A percentile compares a stretch with the other conserved stretches of the same genome.
phyloP scores from a whole-genome alignment of 2,797 vertebrate genomes.

The Anguilla obscura region DNA sequence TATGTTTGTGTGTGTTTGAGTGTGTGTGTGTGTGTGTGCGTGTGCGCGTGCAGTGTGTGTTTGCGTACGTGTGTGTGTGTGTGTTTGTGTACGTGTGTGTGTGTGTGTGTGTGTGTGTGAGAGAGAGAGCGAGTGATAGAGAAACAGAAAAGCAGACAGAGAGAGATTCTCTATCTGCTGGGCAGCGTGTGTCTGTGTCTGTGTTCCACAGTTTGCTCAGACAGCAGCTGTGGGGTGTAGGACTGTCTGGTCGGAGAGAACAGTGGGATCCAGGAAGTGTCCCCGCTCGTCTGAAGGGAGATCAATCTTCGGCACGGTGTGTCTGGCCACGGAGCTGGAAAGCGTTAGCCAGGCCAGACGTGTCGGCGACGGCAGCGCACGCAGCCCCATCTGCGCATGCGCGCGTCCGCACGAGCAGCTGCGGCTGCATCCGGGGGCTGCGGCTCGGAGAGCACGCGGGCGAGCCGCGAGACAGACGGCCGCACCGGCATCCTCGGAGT shows the following conservation, averaged over 20 bases:
- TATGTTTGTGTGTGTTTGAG: background rate
- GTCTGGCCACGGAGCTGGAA: slow-evolving; percentile 52
- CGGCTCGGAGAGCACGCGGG: background rate
- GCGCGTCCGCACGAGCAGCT: background rate
- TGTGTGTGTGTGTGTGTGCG: background rate
- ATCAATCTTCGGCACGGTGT: slow-evolving; percentile 46
- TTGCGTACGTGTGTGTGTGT: background rate
- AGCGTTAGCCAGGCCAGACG: slow-evolving; percentile 26
- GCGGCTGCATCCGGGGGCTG: slow-evolving; percentile 10
- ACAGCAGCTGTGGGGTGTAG: background rate
- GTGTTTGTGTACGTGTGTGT: background rate
- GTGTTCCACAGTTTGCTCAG: background rate
- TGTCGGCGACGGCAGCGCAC: background rate
- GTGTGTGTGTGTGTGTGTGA: background rate
- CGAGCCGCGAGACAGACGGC: background rate
- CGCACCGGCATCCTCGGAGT: no score
- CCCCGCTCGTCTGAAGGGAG: slow-evolving; percentile 44
- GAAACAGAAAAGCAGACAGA: background rate
- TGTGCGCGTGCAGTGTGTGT: background rate
- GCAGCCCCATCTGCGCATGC: background rate
- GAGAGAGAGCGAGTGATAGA: slow-evolving; percentile 2
- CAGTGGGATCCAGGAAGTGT: slow-evolving; percentile 37
- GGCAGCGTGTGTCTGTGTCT: background rate
- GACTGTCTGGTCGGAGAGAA: background rate
- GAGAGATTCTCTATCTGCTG: slow-evolving; percentile 38